Conservation (phyloP, 2,888 invertebrate genomes). For the Furcula furcula region DNA sequence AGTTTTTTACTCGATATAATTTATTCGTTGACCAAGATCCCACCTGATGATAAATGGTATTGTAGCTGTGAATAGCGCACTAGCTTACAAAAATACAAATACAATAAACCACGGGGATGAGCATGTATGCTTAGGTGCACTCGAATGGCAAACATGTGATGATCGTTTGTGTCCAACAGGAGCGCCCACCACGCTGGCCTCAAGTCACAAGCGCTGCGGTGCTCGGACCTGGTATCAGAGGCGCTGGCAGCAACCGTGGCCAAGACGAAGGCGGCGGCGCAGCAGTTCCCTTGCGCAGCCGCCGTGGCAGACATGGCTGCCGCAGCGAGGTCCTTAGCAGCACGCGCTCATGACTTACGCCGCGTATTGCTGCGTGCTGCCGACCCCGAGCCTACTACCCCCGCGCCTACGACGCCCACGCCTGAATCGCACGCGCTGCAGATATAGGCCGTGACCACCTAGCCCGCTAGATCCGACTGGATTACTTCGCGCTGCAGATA, state of each 20-base stretch:
- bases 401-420: slow-evolving; percentile 53
- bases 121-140: too few relatives aligned
- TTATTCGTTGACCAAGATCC: too few relatives aligned
- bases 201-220: slow-evolving; percentile 86
- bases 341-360: slow-evolving; percentile 90
- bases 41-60: too few relatives aligned
- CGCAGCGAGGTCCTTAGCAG: slow-evolving; percentile 92
- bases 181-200: slow-evolving; percentile 89
- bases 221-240: slow-evolving; percentile 90
- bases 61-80: too few relatives aligned
- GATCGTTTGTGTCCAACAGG: too few relatives aligned
- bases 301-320: slow-evolving; percentile 97
- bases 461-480: too few relatives aligned
- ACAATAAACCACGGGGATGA: too few relatives aligned
- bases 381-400: slow-evolving; percentile 62
- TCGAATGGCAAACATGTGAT: too few relatives aligned
- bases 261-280: slow-evolving; percentile 94
- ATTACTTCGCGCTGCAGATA: too few relatives aligned
- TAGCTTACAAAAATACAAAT: too few relatives aligned
- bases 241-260: slow-evolving; percentile 91
- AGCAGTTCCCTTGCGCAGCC: slow-evolving; percentile 94
- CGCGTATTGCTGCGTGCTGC: slow-evolving; percentile 87
- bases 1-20: too few relatives aligned
- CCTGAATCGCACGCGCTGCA: slow-evolving; percentile 61
- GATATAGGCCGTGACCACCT: slow-evolving; percentile 29